phyloP scores from a whole-genome alignment of 2,888 invertebrate species.

The Panorpa germanica region DNA sequence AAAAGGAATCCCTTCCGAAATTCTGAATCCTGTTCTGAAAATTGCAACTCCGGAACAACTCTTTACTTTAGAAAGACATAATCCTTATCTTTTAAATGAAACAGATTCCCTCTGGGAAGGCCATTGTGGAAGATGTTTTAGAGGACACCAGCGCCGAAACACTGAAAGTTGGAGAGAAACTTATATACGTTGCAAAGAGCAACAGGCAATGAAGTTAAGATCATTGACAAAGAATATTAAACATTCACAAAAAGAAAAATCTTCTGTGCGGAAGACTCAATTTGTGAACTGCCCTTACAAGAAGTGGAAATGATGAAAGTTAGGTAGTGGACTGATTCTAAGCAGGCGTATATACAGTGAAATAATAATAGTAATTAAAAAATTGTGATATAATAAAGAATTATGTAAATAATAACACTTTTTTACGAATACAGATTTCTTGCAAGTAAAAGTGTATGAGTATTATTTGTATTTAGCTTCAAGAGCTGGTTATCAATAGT shows the following conservation, averaged over 20 bases:
- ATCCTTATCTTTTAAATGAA: slow-evolving; percentile 70
- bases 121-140: slow-evolving; percentile 56
- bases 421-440: too few relatives aligned
- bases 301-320: too few relatives aligned
- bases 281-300: too few relatives aligned
- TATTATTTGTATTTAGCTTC: too few relatives aligned
- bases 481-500: too few relatives aligned
- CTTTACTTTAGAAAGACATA: slow-evolving; percentile 58
- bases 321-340: too few relatives aligned
- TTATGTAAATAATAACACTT: too few relatives aligned
- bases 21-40: slow-evolving; percentile 68
- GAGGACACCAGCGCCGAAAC: slow-evolving; percentile 46
- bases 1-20: slow-evolving; percentile 68
- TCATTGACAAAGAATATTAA: slow-evolving; percentile 59
- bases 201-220: slow-evolving; percentile 56
- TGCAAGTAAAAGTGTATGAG: too few relatives aligned
- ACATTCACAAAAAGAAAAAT: slow-evolving; percentile 47
- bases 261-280: slow-evolving; percentile 63
- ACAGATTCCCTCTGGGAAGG: slow-evolving; percentile 71
- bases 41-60: slow-evolving; percentile 60
- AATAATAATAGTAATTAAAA: too few relatives aligned
- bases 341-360: too few relatives aligned
- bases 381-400: too few relatives aligned
- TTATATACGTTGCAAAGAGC: slow-evolving; percentile 60
- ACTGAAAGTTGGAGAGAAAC: slow-evolving; percentile 71